Percentiles rank a stretch among this genome's conserved stretches.
Evolutionary conservation across 2,888 invertebrate genomes (phyloP).

Genomic region (Hypomecis atomaria): DNA sequence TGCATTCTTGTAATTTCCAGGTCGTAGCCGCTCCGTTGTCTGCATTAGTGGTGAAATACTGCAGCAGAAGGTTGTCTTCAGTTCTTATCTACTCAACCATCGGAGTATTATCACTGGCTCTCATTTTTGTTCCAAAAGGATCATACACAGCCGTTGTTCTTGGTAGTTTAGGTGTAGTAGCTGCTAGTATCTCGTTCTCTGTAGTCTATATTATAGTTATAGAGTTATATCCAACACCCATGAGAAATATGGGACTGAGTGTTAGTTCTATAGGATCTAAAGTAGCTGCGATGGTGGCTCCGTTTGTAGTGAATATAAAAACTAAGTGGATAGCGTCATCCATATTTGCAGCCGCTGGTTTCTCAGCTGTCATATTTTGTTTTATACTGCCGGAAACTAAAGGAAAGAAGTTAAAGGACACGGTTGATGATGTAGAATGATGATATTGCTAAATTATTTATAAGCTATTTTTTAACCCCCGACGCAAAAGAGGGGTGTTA

Average conservation of each 20-base stretch:
- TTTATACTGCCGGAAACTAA: constrained; percentile 65
- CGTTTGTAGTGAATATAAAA: constrained; percentile 57
- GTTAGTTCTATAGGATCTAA: constrained; percentile 56
- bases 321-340: constrained; percentile 61
- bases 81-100: constrained; percentile 43
- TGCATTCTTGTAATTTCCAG: constrained; percentile 50
- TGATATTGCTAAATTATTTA: background rate
- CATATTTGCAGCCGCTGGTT: constrained; percentile 56
- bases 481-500: too few relatives aligned
- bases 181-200: constrained; percentile 45
- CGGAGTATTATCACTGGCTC: constrained; percentile 49
- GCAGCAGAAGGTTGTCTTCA: constrained; percentile 51
- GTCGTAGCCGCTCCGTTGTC: constrained; percentile 48
- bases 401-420: constrained; percentile 60
- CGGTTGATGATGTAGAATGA: constrained; percentile 45
- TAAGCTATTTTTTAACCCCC: too few relatives aligned
- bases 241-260: constrained; percentile 65
- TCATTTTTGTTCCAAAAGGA: constrained; percentile 51
- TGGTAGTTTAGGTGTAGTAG: constrained; percentile 50
- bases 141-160: constrained; percentile 50
- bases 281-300: constrained; percentile 62
- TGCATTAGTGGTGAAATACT: constrained; percentile 51
- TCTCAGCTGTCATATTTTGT: constrained; percentile 56
- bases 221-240: constrained; percentile 65
- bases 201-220: constrained; percentile 56